phyloP scores from a whole-genome alignment of 2,113 vertebrate species.

The Atlantisia rogersi region DNA sequence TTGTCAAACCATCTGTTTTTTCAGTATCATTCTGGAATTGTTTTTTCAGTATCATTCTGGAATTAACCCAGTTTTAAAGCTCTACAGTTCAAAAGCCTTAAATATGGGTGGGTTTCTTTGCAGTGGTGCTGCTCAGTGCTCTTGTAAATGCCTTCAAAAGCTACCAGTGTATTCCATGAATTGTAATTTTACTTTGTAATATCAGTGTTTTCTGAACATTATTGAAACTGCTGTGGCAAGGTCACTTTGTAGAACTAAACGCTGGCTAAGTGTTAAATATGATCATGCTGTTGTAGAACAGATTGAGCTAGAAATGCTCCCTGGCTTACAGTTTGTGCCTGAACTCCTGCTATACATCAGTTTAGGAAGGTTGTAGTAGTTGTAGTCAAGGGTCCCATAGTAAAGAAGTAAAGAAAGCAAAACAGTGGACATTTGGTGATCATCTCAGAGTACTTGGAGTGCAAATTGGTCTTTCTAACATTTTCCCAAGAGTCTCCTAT shows the following conservation, averaged over 20 bases:
- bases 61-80: background rate
- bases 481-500: background rate
- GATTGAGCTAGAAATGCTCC: background rate
- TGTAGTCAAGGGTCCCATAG: background rate
- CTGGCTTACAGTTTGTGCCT: background rate
- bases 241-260: background rate
- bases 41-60: background rate
- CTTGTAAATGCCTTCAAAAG: background rate
- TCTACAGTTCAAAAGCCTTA: background rate
- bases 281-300: background rate
- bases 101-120: background rate
- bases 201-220: background rate
- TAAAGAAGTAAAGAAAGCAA: background rate
- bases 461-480: background rate
- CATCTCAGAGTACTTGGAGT: background rate
- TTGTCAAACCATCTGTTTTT: background rate
- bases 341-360: background rate
- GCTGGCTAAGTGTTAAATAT: background rate
- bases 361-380: background rate
- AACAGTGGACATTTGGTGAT: background rate
- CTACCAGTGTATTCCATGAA: background rate
- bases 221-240: background rate
- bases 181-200: background rate
- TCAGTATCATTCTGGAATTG: background rate
- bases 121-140: background rate